Base-by-base conservation (phyloP, 2,797 vertebrate species). In the Leptoclinus maculatus region DNA sequence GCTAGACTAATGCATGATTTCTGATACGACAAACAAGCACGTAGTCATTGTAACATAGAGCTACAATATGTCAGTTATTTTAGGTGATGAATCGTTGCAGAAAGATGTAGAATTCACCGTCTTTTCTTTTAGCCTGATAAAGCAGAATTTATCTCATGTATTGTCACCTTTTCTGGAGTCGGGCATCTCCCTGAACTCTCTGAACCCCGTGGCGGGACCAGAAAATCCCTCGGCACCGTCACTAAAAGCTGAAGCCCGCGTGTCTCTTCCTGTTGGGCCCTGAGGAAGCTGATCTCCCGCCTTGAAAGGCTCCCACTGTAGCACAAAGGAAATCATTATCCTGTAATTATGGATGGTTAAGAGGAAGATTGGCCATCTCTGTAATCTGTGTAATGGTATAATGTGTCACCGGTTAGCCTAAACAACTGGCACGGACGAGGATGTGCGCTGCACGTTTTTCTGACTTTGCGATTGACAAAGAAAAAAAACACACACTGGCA, bases 311-410 rank as follows among this genome's bases (percentile, higher is more conserved):
- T 72, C 79, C 77, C 68, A 3, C 43, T 43, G 85, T 51, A 41
- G 80, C 80, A 86, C 74, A 91, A 87, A 92, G 91, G 90, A 89
- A 90, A 80, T 88, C 59, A 88, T 92, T 90, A 89, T 81, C 82
- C 83, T 69, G 59, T 89, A 89, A 92, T 92, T 89, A 89, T 76
- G 74, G 66, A 70, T 73, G 74, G 77, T 84, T 88, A 67, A 68
- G 69, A 74, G 65, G 79, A 79, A 89, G 73, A 85, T 78, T 76
- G 83, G 27, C 80, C 75, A 60, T 83, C 74, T 87, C 82, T 89
- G 74, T 89, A 80, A 90, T 89, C 72, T 88, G 58, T 23, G 54
- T 81, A 82, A 89, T 76, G 34, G 57, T 63, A 76, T 73, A 77
- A 89, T 84, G 74, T 72, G 76, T 79, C 64, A 69, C 49, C 38